Percentiles rank a stretch among this genome's conserved stretches.
These are phyloP conservation scores for Tamandua tetradactyla DNA, from an alignment of 2,797 vertebrate species.

Conservation along the genomic window DNA sequence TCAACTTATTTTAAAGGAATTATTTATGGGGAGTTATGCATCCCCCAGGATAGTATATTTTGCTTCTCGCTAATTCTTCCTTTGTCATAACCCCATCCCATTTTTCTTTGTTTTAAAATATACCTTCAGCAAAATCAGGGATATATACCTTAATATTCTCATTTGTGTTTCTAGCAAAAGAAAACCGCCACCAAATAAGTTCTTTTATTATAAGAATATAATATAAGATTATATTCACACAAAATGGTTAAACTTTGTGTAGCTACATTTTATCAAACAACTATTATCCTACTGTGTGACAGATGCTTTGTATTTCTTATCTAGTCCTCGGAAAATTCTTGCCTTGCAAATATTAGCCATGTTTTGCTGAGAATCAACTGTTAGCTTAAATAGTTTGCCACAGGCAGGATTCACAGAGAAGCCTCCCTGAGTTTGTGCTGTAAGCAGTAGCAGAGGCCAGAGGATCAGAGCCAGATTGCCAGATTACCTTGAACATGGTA, in stretches of 20 bases:
- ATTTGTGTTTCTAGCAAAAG: not conserved
- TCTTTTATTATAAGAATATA: not conserved
- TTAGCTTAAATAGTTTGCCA: not conserved
- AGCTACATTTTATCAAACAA: not conserved
- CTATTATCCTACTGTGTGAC: not conserved
- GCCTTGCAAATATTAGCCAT: not conserved
- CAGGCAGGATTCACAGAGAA: not conserved
- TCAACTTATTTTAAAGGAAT: not conserved
- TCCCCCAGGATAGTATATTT: not conserved
- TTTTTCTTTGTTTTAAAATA: slow-evolving; percentile 37
- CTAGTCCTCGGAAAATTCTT: not conserved
- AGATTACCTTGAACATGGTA: not conserved
- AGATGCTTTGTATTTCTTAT: not conserved
- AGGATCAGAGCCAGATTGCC: not conserved
- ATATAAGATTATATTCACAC: not conserved
- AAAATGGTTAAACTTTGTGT: not conserved
- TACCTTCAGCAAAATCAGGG: not conserved
- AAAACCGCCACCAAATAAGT: not conserved
- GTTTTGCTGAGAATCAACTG: not conserved
- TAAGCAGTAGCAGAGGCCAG: not conserved
- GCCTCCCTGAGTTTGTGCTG: not conserved
- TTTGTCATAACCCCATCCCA: not conserved
- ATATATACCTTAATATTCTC: not conserved
- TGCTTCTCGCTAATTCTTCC: not conserved
- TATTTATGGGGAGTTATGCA: not conserved